Base-by-base conservation (phyloP, 2,113 vertebrate species). In the Acinonyx jubatus region DNA sequence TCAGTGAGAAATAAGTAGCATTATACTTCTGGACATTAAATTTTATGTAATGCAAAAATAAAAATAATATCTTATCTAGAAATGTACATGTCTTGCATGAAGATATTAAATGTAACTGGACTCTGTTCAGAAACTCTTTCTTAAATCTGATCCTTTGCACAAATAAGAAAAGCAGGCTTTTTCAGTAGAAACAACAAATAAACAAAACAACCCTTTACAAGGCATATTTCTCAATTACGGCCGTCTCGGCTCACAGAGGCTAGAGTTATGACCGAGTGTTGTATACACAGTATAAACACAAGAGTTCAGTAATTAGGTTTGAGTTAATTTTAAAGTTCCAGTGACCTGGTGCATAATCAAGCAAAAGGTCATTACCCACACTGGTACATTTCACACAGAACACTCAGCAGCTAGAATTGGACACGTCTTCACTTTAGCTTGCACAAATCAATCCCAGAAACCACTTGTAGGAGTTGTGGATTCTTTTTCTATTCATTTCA, bases 221-320 rank as follows among this genome's bases (percentile, higher is more conserved):
- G 97, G 78, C 93, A 98, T 97, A 97, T 97, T 98, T 98, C 97
- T 98, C 97, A 98, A 98, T 98, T 98, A 98, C 97, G 98, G 97
- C 97, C 98, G 98, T 96, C 94, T 94, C 14, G 94, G 83, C 97
- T 98, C 7, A 0, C 97, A 98, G 89, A 98, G 94, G 96, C 98
- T 96, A 68, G 97, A 98, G 98, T 98, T 99, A 98, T 99, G 99
- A 99, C 99, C 99, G 96, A 31, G 78, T 99, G 99, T 99, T 98
- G 98, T 99, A 99, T 98, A 99, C 98, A 99, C 98, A 99, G 99
- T 98, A 98, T 99, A 99, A 99, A 99, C 99, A 99, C n/a, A 31
- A 98, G 98, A 99, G 99, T 99, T 99, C 99, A 97, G 98, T 99
- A 99, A 99, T 99, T 99, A 99, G 99, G 98, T 98, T 98, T 95